Percentiles rank a stretch among this genome's conserved stretches.
These are phyloP conservation scores for Latheticus oryzae DNA, from an alignment of 2,888 invertebrate species.

Conservation along the genomic window DNA sequence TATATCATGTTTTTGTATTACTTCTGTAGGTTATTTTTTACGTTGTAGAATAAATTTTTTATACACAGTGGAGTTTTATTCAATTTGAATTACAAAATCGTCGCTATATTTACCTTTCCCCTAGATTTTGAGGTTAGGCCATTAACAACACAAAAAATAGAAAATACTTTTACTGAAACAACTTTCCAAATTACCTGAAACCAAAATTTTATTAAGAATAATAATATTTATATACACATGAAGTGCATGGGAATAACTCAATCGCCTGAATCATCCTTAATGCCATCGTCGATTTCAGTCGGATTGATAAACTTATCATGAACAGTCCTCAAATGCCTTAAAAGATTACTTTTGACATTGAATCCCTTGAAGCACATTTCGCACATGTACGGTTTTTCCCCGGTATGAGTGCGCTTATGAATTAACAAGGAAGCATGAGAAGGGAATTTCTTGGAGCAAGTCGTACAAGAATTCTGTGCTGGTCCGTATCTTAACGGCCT, in stretches of 20 bases:
- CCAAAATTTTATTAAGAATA: constrained; percentile 37
- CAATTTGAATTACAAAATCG: no score
- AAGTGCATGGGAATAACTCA: constrained; percentile 33
- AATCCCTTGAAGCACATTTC: constrained; percentile 82
- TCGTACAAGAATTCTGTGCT: constrained; percentile 66
- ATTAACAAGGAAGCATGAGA: constrained; percentile 84
- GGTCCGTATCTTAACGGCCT: constrained; percentile 57
- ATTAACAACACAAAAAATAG: no score
- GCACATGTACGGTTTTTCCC: constrained; percentile 80
- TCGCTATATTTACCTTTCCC: no score
- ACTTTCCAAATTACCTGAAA: no score
- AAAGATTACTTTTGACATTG: constrained; percentile 81
- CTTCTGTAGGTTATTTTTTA: constrained; percentile 46
- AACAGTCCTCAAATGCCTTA: constrained; percentile 79
- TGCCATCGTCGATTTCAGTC: constrained; percentile 55
- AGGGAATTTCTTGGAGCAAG: constrained; percentile 80
- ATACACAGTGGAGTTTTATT: constrained; percentile 22
- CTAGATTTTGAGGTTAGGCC: no score
- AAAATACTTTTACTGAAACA: no score
- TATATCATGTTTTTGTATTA: constrained; percentile 48
- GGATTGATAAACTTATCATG: constrained; percentile 75
- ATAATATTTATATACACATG: constrained; percentile 31
- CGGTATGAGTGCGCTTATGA: constrained; percentile 80
- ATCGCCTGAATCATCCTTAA: constrained; percentile 28
- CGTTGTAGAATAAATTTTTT: constrained; percentile 44